These are phyloP conservation scores for Lepidurus apus DNA, from an alignment of 1,140 invertebrate species.

Conservation along the genomic window DNA sequence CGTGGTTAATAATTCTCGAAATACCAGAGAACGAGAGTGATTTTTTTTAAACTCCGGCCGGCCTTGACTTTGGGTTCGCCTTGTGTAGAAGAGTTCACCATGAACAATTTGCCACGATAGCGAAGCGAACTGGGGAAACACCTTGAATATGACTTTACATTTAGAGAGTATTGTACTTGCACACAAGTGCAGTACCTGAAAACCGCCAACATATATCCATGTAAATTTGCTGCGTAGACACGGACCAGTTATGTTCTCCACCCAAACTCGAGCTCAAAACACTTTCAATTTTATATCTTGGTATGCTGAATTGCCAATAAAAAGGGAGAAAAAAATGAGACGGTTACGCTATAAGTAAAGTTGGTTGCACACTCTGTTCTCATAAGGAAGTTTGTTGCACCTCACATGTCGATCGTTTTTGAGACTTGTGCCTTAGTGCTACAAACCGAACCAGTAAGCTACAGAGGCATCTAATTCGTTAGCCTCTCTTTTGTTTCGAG, in stretches of 20 bases:
- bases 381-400: background rate
- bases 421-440: background rate
- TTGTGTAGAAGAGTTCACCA: background rate
- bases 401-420: background rate
- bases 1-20: background rate
- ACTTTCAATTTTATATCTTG: background rate
- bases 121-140: background rate
- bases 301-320: background rate
- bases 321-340: background rate
- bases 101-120: background rate
- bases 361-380: background rate
- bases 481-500: background rate
- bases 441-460: background rate
- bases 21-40: background rate
- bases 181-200: no score
- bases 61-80: background rate
- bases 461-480: conserved; percentile 3
- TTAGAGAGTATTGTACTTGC: no score
- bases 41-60: background rate
- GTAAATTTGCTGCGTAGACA: background rate
- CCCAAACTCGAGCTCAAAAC: conserved; percentile 3
- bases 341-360: conserved; percentile 3
- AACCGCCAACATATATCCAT: background rate
- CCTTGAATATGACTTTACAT: background rate
- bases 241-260: conserved; percentile 14